Base-by-base conservation (phyloP, 2,113 vertebrate species). In the Gallinago paraguaiae region DNA sequence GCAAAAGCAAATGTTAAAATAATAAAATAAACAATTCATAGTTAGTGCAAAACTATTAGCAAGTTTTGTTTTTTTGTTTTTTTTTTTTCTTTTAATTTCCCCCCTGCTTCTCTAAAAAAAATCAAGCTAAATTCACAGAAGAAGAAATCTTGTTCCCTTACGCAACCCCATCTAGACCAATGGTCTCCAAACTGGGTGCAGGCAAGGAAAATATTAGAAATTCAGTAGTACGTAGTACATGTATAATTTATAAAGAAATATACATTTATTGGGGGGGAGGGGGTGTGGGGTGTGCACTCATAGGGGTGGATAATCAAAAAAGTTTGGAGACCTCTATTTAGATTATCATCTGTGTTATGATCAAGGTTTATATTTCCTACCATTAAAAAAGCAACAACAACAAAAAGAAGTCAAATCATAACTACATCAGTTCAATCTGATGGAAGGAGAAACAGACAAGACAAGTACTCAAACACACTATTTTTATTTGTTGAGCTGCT, bases 71-170 rank as follows among this genome's bases (percentile, higher is more conserved):
- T 1, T 17, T 1, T 2, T 23, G 63, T 1, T 20, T 68, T 14
- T 25, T 1, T 5, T 31, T 43, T 7, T 8, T 68, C 14, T 30
- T 1, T 5, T 24, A 45, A 45, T 11, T 14, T 4, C 8, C 24
- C 1, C 3, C 4, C 7, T 7, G 1, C 1, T 20, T 9, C 12
- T 53, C 37, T 17, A 86, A 90, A 31, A 76, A 70, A 35, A 2
- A 1, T 13, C 18, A 64, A 11, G 3, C 8, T 69, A 41, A 63
- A 45, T 54, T 76, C 37, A 74, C 3, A 35, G 17, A 56, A 48
- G 17, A 76, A 76, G 17, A 63, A 46, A 33, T 61, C 60, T 81
- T 63, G 0, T 65, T 82, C 23, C 3, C 10, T 70, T 75, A 23
- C 8, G 20, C 15, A 43, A 0, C 2, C 6, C 2, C 9, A 25